A percentile compares a stretch with the other conserved stretches of the same genome.
Conservation (phyloP, 2,888 invertebrate species). For the Hetaerina titia region DNA sequence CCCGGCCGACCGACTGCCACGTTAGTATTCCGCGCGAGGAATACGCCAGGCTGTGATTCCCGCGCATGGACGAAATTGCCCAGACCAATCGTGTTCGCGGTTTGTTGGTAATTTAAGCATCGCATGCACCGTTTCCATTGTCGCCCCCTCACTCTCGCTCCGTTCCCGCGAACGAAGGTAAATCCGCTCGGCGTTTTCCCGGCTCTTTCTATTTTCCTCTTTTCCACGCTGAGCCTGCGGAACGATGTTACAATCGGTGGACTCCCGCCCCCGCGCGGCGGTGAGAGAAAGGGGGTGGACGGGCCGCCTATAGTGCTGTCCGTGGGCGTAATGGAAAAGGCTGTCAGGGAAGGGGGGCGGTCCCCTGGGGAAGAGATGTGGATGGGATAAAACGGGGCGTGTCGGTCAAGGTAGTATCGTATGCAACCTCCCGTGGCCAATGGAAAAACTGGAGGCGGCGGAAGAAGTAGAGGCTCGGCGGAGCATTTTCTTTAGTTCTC, state of each 20-base stretch:
- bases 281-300: neutral
- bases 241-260: neutral
- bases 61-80: slow-evolving; percentile 48
- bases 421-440: slow-evolving; percentile 27
- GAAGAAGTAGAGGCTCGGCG: neutral
- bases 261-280: neutral
- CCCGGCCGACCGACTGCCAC: neutral
- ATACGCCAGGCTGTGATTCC: slow-evolving; percentile 47
- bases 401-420: slow-evolving; percentile 35
- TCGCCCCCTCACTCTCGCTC: neutral
- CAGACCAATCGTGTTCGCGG: slow-evolving; percentile 50
- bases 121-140: slow-evolving; percentile 64
- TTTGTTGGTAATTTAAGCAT: slow-evolving; percentile 62
- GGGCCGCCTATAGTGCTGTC: neutral
- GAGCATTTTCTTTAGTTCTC: neutral
- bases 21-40: slow-evolving; percentile 60
- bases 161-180: neutral
- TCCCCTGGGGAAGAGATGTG: neutral
- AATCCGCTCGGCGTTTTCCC: neutral
- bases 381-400: slow-evolving; percentile 8
- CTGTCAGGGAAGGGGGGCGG: neutral
- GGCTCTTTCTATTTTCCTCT: neutral
- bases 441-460: neutral
- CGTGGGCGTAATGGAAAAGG: slow-evolving; percentile 9
- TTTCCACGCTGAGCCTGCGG: slow-evolving; percentile 12